These are phyloP conservation scores for Charanyca ferruginea DNA, from an alignment of 2,888 invertebrate species.

Conservation along the genomic window DNA sequence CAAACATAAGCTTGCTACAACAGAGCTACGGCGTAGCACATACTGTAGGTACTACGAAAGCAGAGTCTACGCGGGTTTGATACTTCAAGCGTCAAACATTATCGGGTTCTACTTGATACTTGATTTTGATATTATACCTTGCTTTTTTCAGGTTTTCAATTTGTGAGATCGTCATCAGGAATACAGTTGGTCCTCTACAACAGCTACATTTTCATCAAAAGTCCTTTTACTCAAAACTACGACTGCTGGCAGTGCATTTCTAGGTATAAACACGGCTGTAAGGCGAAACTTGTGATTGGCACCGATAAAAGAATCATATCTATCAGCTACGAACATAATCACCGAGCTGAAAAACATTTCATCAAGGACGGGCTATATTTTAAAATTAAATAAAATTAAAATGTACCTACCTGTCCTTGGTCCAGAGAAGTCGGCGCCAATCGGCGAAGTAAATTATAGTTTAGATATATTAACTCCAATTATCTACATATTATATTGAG, in stretches of 20 bases:
- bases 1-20: too few relatives aligned
- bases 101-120: neutral
- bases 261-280: neutral
- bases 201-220: neutral
- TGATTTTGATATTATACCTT: neutral
- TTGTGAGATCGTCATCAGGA: neutral
- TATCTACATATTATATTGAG: too few relatives aligned
- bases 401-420: too few relatives aligned
- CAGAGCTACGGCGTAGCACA: neutral
- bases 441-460: too few relatives aligned
- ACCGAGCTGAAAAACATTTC: neutral
- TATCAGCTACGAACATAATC: constrained; percentile 18
- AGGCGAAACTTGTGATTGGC: constrained; percentile 9
- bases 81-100: neutral
- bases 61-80: neutral
- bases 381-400: neutral
- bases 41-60: neutral
- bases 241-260: constrained; percentile 7
- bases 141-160: constrained; percentile 16
- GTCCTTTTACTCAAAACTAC: neutral
- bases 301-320: constrained; percentile 1
- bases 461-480: too few relatives aligned
- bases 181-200: constrained; percentile 7
- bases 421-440: too few relatives aligned
- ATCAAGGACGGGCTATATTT: neutral